Evolutionary conservation across 2,888 invertebrate genomes (phyloP).

Genomic region (Parascotia fuliginaria): DNA sequence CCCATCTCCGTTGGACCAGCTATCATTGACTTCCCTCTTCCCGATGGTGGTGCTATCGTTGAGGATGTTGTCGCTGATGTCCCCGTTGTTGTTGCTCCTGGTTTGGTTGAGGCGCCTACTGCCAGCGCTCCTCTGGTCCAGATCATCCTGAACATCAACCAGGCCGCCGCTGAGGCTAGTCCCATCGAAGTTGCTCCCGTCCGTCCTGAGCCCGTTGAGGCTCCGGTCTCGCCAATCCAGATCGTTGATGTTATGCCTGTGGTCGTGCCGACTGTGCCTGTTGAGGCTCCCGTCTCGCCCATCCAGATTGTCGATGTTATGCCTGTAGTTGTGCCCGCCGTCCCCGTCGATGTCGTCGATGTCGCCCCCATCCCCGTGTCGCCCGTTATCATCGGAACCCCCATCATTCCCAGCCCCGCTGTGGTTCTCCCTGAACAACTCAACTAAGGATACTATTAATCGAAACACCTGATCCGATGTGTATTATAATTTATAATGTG

Average conservation of each 20-base stretch:
- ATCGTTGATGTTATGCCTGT: constrained; percentile 16
- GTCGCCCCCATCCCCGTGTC: constrained; percentile 24
- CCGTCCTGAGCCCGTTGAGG: constrained; percentile 15
- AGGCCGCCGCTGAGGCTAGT: constrained; percentile 20
- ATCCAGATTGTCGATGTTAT: constrained; percentile 26
- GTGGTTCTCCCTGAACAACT: constrained; percentile 42
- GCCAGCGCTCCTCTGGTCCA: constrained; percentile 40
- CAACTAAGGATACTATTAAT: neutral
- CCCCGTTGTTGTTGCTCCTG: constrained; percentile 22
- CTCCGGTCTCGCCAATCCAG: neutral
- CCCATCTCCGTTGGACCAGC: neutral
- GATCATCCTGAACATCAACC: constrained; percentile 48
- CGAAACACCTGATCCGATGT: neutral
- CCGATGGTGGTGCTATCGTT: constrained; percentile 10
- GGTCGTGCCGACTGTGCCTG: constrained; percentile 16
- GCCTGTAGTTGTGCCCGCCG: constrained; percentile 19
- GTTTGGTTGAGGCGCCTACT: constrained; percentile 17
- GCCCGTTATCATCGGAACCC: constrained; percentile 35
- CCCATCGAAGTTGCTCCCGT: constrained; percentile 10
- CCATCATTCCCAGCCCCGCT: constrained; percentile 44
- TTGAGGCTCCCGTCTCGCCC: constrained; percentile 26
- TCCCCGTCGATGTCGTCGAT: constrained; percentile 23
- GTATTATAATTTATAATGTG: neutral
- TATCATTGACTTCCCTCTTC: constrained; percentile 1
- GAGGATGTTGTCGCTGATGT: constrained; percentile 28